Evolutionary conservation across 2,113 vertebrate species (phyloP), one percentile per base, ranked within the genome.

Genomic region (Carettochelys insculpta): DNA sequence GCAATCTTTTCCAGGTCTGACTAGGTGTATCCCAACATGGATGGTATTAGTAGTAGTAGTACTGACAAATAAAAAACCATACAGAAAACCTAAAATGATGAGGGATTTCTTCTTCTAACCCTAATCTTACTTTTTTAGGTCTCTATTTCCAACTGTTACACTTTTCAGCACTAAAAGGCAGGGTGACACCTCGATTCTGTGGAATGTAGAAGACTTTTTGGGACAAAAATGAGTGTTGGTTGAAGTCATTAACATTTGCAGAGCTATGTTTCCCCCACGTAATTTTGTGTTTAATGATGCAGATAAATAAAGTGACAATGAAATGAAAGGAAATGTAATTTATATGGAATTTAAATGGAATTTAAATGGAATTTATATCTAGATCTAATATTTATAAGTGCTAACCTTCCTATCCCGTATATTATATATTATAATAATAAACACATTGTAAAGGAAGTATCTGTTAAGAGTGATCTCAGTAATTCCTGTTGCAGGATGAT

Each of bases 391-490:
- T 24, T 87, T n/a, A 82, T 90, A 47, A 48, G 11, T 82, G 47
- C 25, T 61, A 61, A 3, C 31, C 14, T 53, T 52, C 22, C 25
- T 17, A 25, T 29, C 45, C 54, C 0, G 0, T 88, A 25, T 22
- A 71, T 25, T 61, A 78, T 85, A 89, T 78, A 34, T 61, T 61
- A n/a, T n/a, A n/a, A 34, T 61, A 34, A 34, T 34, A 61, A 61
- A 61, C 34, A 16, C 17, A 34, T 34, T 61, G 58, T 61, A 34
- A 61, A 61, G 34, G 31, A 61, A 61, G 6, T 6, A 61, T 14
- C 58, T 61, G 31, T 34, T 61, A 31, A 58, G 58, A 34, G 58
- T 61, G 12, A 61, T 61, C 31, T 61, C 56, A 34, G 14, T 13
- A 61, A 34, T 61, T 31, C 31, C 14, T 14, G 31, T 61, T 61